phyloP scores from a whole-genome alignment of 64 coral and sea anemone species.

The Stichodactyla mertensii region DNA sequence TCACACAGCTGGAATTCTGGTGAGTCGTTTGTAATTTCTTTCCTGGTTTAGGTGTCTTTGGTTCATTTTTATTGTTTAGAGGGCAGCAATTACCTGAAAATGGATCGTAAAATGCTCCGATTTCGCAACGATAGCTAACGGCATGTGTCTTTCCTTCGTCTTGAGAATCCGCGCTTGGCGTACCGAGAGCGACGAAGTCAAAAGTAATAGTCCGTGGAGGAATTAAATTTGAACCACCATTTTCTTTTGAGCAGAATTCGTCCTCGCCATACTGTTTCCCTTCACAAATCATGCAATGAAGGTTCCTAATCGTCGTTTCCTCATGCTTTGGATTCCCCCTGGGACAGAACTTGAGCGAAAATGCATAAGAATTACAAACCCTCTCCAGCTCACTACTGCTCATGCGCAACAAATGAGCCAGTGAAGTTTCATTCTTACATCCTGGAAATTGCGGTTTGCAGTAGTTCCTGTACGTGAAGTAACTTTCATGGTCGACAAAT shows the following conservation, averaged over 20 bases:
- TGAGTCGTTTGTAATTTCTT: neutral
- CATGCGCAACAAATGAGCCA: conserved; percentile 12
- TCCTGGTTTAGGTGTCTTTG: neutral
- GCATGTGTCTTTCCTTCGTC: neutral
- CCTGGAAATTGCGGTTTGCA: neutral
- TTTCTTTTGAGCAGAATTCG: no score
- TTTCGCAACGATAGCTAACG: neutral
- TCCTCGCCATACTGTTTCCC: neutral
- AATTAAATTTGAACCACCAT: neutral
- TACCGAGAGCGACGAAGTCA: neutral
- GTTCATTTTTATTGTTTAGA: neutral
- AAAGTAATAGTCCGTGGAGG: neutral
- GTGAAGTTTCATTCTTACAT: conserved; percentile 2
- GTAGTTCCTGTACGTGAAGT: neutral
- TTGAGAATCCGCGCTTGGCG: neutral
- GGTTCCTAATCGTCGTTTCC: neutral
- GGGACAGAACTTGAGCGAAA: neutral
- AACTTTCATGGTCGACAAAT: neutral
- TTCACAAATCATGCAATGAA: neutral
- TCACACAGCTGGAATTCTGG: neutral
- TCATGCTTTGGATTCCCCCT: neutral
- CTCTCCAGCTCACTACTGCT: neutral
- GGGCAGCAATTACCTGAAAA: neutral
- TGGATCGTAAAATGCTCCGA: neutral
- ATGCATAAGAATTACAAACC: conserved; percentile 6